Evolutionary conservation across 1,140 invertebrate species (phyloP), one percentile per base, ranked within the genome.

Genomic region (Latrodectus geometricus): DNA sequence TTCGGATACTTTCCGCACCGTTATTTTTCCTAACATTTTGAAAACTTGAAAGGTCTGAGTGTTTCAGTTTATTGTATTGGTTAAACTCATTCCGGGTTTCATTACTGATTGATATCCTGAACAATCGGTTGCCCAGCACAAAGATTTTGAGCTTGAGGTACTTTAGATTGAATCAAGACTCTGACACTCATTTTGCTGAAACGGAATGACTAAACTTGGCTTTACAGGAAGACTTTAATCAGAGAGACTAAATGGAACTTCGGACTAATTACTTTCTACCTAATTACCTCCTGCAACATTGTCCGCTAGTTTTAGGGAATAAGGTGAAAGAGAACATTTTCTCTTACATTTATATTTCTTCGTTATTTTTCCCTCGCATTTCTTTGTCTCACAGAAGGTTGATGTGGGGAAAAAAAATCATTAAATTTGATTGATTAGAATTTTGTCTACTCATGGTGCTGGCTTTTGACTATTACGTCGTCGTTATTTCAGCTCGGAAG

Each of bases 241-340:
- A 81, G 79, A 21, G 11, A 17, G 48, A 35, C 78, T 78, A 50
- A 78, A 78, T 68, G 77, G 48, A 4, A 69, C 49, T 68, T 12
- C 9, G 20, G 14, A 17, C 68, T 81, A 81, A 81, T 81, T 81
- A 81, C 79, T 35, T 72, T 14, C 14, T 52, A 20, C 79, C 70
- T 81, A 81, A 81, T 81, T 81, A 81, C 79, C 20, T 21, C 17
- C 17, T 15, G 66, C 23, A 21, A 78, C 54, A 61, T 48, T 35
- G 56, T 65, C 56, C 17, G 56, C 56, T 12, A 54, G 21, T 20
- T 54, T 77, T 77, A 7, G 54, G 17, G n/a, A n/a, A n/a, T n/a
- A n/a, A n/a, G n/a, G n/a, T n/a, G n/a, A 78, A 49, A 23, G 21
- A 20, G 73, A 49, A 14, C 56, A 20, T 68, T 50, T 14, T 49